Conservation (phyloP, 2,797 vertebrate genomes). For the Erethizon dorsatum region DNA sequence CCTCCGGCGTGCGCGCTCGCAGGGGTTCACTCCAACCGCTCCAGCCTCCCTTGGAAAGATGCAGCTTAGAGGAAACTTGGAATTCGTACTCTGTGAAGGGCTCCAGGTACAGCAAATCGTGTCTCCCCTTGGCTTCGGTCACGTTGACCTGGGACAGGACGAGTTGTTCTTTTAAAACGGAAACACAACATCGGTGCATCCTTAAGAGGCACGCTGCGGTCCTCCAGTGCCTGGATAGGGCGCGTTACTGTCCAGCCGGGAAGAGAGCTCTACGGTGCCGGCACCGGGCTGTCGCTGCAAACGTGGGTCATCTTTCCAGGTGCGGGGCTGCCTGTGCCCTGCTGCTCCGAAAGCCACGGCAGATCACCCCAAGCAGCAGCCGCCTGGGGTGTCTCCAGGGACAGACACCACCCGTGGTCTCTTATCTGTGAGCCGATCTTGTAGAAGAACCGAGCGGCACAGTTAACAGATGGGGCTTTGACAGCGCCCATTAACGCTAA, state of each 20-base stretch:
- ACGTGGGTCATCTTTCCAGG: no score
- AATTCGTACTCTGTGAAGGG: slow-evolving; percentile 93
- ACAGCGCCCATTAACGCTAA: background rate
- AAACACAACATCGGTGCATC: no score
- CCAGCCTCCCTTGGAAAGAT: slow-evolving; percentile 90
- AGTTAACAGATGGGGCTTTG: background rate
- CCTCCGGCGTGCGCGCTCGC: slow-evolving; percentile 90
- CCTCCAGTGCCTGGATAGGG: background rate
- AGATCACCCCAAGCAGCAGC: no score
- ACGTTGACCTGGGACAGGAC: slow-evolving; percentile 81
- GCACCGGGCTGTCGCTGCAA: no score
- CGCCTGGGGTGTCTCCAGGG: background rate
- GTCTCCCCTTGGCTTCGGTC: slow-evolving; percentile 63
- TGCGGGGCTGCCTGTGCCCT: no score
- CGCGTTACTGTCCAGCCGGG: background rate
- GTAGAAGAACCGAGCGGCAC: background rate
- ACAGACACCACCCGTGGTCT: background rate
- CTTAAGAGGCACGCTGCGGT: background rate
- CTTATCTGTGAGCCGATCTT: background rate
- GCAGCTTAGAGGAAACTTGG: slow-evolving; percentile 92
- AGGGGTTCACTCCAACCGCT: slow-evolving; percentile 91
- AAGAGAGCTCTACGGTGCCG: background rate
- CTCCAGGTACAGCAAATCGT: slow-evolving; percentile 88
- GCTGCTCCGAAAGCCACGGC: no score
- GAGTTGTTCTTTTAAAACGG: background rate